A percentile compares a stretch with the other conserved stretches of the same genome.
phyloP scores from a whole-genome alignment of 92 coral and sea anemone species.

The Epizoanthus stellaris region DNA sequence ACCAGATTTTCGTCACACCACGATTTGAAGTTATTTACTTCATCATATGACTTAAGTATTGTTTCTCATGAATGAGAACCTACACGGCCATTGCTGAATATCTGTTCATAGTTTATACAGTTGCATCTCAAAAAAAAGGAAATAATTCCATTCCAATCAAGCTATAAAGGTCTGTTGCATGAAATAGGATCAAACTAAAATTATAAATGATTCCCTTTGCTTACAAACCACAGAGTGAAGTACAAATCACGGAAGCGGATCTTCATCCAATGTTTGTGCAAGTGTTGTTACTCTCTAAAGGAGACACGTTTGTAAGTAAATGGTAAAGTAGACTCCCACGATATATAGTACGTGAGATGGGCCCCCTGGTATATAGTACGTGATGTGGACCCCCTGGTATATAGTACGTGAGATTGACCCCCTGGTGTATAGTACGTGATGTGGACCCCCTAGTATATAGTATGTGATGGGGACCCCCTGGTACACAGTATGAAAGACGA shows the following conservation, averaged over 20 bases:
- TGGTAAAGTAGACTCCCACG: background rate
- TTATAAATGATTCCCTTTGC: background rate
- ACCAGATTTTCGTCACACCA: too few species aligned
- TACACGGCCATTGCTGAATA: too few species aligned
- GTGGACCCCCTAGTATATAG: background rate
- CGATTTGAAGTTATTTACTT: too few species aligned
- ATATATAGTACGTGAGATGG: background rate
- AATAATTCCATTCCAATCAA: background rate
- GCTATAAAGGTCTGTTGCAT: too few species aligned
- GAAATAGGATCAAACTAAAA: too few species aligned
- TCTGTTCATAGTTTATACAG: too few species aligned
- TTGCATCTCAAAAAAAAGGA: too few species aligned
- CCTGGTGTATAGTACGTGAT: background rate
- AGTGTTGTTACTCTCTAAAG: constrained; percentile 83
- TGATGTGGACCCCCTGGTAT: background rate
- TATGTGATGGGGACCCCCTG: background rate
- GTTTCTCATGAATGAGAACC: too few species aligned
- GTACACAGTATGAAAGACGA: background rate
- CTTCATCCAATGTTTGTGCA: constrained; percentile 91
- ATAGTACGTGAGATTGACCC: background rate
- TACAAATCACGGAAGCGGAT: constrained; percentile 82
- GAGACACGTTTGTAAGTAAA: constrained; percentile 88
- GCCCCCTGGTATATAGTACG: background rate
- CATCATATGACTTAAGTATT: too few species aligned
- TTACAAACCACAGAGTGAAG: constrained; percentile 54